phyloP scores from a whole-genome alignment of 2,113 vertebrate species.

The Tinamus guttatus region DNA sequence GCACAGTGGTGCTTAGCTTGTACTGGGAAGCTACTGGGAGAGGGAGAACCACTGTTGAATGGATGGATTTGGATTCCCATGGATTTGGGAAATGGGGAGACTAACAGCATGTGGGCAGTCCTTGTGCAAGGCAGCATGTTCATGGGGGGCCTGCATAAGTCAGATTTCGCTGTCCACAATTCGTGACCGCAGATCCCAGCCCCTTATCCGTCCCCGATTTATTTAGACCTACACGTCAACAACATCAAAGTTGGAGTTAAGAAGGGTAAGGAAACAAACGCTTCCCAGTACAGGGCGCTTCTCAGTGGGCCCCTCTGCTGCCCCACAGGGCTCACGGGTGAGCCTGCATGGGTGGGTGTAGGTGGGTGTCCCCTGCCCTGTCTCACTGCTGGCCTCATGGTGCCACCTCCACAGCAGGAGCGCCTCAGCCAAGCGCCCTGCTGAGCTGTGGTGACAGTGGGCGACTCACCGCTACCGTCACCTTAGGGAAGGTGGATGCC shows the following conservation, averaged over 20 bases:
- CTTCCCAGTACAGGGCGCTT: background rate
- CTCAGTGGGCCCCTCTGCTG: fast-evolving
- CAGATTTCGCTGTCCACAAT: background rate
- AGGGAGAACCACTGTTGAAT: background rate
- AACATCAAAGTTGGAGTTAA: background rate
- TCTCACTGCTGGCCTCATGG: fast-evolving
- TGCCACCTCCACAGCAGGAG: fast-evolving
- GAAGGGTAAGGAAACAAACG: background rate
- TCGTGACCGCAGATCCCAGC: background rate
- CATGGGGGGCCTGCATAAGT: background rate
- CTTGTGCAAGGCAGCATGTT: background rate
- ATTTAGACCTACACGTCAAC: background rate
- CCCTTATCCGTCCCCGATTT: background rate
- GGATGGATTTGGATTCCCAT: too few relatives aligned
- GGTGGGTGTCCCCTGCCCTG: background rate
- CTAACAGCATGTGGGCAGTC: background rate
- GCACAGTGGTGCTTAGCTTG: background rate
- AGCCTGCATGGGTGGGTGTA: background rate
- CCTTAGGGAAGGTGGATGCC: background rate
- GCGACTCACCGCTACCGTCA: background rate
- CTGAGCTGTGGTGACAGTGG: background rate
- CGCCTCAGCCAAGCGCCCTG: background rate
- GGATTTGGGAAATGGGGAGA: background rate
- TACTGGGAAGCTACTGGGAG: background rate
- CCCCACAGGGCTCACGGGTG: fast-evolving